Base-by-base conservation (phyloP, 2,113 vertebrate genomes). In the Amphilophus citrinellus region DNA sequence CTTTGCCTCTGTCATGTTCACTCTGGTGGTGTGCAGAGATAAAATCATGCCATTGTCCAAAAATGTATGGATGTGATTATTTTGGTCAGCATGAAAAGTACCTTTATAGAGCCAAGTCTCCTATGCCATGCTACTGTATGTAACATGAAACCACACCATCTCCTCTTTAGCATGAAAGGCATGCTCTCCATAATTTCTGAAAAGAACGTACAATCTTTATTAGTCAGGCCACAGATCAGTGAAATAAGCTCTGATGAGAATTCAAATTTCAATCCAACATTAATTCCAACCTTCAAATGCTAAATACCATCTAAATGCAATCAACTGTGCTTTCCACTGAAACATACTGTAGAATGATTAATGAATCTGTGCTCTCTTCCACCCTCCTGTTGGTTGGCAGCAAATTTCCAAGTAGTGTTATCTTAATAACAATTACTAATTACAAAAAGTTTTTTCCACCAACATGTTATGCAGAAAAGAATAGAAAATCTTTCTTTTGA, bases 391-490 rank as follows among this genome's bases (percentile, higher is more conserved):
- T 53, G 17, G 2, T 53, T 53, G 50, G 15, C 17, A 53, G 17
- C 17, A 73, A 73, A 30, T 32, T 53, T 73, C 27, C 44, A 56
- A 56, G 47, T 56, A 35, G 68, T 27, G 17, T 56, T 73, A 56
- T 73, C 66, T 53, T 20, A 71, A 47, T 47, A 73, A 20, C 66
- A 73, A 53, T n/a, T 53, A 20, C 66, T 71, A 71, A 71, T 71
- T 71, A 30, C 17, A 53, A 71, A 73, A 73, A 53, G 44, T 73
- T 2, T 32, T 53, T 53, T 53, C 0, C 27, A n/a, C 10, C 47
- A 35, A 56, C 18, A 56, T 73, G 10, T 56, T 73, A 32, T 35
- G 27, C 17, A 56, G 14, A 50, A 50, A 50, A 50, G 47, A 50
- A 47, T 13, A 44, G 14, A 5, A 50, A 53, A 73, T 56, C 47